Evolutionary conservation across 2,888 invertebrate species (phyloP).

Genomic region (Nemapogon koenigi): DNA sequence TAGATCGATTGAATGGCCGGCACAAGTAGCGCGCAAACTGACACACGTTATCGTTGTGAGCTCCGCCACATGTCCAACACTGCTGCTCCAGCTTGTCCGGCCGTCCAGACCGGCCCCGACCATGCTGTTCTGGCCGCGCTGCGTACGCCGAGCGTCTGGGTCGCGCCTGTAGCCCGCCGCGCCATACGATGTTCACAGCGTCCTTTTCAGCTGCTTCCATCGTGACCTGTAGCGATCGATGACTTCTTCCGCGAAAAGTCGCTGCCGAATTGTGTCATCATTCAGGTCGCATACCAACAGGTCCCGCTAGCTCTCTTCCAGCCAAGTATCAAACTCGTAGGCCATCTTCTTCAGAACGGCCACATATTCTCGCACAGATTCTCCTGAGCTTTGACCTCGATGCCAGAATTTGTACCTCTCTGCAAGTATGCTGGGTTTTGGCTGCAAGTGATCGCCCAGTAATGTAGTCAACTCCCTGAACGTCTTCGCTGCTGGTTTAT

Average conservation of each 20-base stretch:
- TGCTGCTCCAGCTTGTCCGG: no score
- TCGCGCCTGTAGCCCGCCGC: background rate
- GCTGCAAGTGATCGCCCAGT: background rate
- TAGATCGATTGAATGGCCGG: conserved; percentile 4
- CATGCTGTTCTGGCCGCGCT: background rate
- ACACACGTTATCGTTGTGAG: background rate
- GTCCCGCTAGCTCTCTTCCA: conserved; percentile 19
- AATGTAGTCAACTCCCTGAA: background rate
- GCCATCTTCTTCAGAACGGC: background rate
- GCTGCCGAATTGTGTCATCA: conserved; percentile 15
- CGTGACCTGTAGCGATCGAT: conserved; percentile 3
- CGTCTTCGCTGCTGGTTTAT: conserved; percentile 1
- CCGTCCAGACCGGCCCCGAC: no score
- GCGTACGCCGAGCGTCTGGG: background rate
- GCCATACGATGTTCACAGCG: background rate
- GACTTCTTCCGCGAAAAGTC: conserved; percentile 17
- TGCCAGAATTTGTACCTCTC: conserved; percentile 3
- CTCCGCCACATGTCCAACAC: background rate
- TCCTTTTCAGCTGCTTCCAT: background rate
- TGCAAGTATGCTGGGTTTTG: background rate
- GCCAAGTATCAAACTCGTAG: conserved; percentile 2
- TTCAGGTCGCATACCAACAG: conserved; percentile 18
- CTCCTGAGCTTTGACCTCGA: background rate
- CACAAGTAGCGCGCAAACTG: background rate
- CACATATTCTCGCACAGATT: background rate